Percentiles rank a stretch among this genome's conserved stretches.
Conservation (phyloP, 2,113 vertebrate genomes). For the Oncorhynchus gorbuscha region DNA sequence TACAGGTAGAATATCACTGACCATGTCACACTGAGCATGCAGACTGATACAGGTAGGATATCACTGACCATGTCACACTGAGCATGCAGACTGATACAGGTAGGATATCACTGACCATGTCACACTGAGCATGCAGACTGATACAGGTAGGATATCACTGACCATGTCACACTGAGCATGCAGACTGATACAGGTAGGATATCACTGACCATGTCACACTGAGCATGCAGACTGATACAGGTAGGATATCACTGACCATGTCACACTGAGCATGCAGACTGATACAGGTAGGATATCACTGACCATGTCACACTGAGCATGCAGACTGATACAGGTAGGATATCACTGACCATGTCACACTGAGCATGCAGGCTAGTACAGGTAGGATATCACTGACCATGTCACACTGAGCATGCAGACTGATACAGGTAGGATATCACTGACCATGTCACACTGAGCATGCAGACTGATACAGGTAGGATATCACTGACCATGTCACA, state of each 20-base stretch:
- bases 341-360: not conserved
- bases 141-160: constrained; percentile 52
- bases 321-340: constrained; percentile 72
- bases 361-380: too few species aligned
- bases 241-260: constrained; percentile 25
- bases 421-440: constrained; percentile 58
- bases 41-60: constrained; percentile 67
- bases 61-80: not conserved
- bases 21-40: constrained; percentile 61
- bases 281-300: not conserved
- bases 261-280: too few species aligned
- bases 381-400: too few species aligned
- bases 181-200: too few species aligned
- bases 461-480: too few species aligned
- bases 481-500: too few species aligned
- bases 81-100: not conserved
- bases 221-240: constrained; percentile 76
- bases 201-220: too few species aligned
- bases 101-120: too few species aligned
- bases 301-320: constrained; percentile 52
- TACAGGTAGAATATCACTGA: too few species aligned
- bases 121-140: constrained; percentile 71
- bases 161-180: too few species aligned
- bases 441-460: too few species aligned
- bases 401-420: constrained; percentile 69